A percentile compares a stretch with the other conserved stretches of the same genome.
Conservation (phyloP, 2,113 vertebrate species). For the Porphyrio hochstetteri region DNA sequence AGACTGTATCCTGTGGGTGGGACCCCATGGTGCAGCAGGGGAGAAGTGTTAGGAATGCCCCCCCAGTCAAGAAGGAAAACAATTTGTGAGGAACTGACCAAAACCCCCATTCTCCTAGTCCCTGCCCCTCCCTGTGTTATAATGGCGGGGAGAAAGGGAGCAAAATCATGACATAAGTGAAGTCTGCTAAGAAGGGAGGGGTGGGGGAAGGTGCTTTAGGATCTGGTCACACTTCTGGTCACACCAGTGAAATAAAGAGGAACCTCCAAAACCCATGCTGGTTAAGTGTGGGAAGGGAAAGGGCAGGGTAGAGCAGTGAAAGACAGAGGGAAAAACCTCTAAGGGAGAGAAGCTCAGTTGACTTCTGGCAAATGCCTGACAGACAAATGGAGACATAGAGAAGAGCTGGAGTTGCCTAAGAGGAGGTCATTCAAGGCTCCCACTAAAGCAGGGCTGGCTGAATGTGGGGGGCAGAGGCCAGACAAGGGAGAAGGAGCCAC, state of each 20-base stretch:
- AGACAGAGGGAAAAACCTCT: background rate
- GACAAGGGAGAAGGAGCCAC: rapidly evolving
- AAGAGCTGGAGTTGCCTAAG: background rate
- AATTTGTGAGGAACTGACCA: too few species aligned
- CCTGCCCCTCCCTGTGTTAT: too few species aligned
- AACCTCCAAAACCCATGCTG: background rate
- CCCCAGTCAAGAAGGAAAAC: too few species aligned
- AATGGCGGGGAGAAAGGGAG: too few species aligned
- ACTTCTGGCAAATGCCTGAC: background rate
- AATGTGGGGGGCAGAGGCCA: background rate
- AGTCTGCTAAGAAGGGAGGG: too few species aligned
- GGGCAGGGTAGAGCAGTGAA: rapidly evolving
- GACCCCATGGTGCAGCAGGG: too few species aligned
- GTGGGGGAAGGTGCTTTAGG: too few species aligned
- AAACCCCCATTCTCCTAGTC: too few species aligned
- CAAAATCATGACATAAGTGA: too few species aligned
- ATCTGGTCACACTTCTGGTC: background rate
- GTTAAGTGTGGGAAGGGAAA: background rate
- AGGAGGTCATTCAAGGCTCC: background rate
- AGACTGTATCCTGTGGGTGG: too few species aligned
- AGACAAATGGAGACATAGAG: background rate
- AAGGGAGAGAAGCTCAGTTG: background rate
- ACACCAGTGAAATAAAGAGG: background rate
- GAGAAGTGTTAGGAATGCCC: too few species aligned
- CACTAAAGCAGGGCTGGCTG: background rate